Conservation (phyloP, 2,113 vertebrate genomes). For the Aegypius monachus region DNA sequence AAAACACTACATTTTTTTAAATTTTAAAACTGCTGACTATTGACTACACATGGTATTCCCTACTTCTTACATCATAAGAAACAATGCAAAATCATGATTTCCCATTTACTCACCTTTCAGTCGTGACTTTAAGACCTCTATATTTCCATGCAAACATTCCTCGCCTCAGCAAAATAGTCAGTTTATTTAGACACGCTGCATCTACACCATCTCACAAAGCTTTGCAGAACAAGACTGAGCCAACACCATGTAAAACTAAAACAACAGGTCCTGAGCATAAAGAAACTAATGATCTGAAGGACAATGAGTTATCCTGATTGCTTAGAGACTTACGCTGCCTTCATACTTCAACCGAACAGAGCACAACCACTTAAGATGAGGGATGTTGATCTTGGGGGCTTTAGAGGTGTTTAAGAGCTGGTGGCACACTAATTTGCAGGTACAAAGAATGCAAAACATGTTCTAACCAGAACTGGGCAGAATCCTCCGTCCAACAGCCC, state of each 20-base stretch:
- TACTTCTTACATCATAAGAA: not conserved
- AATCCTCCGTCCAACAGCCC: accelerated
- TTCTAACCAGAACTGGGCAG: not conserved
- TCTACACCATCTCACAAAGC: not conserved
- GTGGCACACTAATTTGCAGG: accelerated
- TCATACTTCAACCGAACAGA: not conserved
- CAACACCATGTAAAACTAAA: not conserved
- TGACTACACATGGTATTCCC: not conserved
- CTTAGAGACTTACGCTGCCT: not conserved
- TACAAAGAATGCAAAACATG: not conserved
- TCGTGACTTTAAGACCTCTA: not conserved
- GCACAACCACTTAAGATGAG: not conserved
- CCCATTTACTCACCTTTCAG: accelerated
- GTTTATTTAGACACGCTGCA: not conserved
- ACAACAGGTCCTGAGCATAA: not conserved
- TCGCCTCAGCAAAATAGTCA: not conserved
- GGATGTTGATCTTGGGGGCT: not conserved
- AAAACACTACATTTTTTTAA: accelerated
- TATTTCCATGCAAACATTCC: not conserved
- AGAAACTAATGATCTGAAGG: not conserved
- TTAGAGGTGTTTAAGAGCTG: not conserved
- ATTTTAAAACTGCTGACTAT: not conserved
- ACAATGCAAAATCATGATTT: not conserved
- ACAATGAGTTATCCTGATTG: accelerated
- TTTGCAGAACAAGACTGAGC: not conserved